Conservation (phyloP, 2,797 vertebrate species). For the Anisognathus igniventris region DNA sequence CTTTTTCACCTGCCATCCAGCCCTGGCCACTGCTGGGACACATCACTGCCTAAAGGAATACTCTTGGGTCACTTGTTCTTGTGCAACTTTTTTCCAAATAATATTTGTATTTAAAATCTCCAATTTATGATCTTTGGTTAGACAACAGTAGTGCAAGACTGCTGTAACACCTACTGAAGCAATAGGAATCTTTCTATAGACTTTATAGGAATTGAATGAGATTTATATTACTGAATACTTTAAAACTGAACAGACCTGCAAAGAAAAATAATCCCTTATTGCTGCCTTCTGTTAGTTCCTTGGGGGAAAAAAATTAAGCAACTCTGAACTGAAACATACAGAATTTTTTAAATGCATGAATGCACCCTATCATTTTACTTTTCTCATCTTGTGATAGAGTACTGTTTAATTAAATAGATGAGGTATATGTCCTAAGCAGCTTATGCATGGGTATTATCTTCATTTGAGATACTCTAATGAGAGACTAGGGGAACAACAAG, state of each 20-base stretch:
- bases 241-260: neutral
- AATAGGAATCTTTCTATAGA: neutral
- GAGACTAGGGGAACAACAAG: constrained; percentile 25
- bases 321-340: neutral
- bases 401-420: neutral
- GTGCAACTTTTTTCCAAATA: neutral
- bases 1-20: neutral
- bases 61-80: fast-evolving
- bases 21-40: neutral
- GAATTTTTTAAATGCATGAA: neutral
- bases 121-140: neutral
- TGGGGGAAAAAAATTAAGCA: neutral
- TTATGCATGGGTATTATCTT: neutral
- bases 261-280: neutral
- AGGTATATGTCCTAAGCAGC: neutral
- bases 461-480: neutral
- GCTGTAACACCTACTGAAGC: neutral
- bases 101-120: neutral
- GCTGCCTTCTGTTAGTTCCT: neutral
- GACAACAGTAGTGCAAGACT: neutral
- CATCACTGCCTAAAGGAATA: neutral
- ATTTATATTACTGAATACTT: neutral
- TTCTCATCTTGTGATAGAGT: neutral
- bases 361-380: neutral
- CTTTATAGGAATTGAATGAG: neutral